Evolutionary conservation across 2,888 invertebrate species (phyloP).

Genomic region (Troides helena): DNA sequence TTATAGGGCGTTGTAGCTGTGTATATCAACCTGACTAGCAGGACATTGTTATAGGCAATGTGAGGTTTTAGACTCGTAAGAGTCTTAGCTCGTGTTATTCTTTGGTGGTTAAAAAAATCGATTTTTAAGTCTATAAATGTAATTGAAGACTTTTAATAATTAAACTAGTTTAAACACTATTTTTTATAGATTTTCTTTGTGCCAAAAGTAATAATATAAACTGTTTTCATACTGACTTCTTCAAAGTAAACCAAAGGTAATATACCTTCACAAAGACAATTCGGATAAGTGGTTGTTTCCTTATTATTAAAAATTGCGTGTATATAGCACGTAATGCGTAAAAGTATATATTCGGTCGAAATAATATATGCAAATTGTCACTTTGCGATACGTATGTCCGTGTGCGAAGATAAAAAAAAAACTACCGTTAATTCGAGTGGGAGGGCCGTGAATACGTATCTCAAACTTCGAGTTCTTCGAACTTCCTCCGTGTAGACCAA

Average conservation of each 20-base stretch:
- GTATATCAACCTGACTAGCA: too few species aligned
- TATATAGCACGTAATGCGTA: conserved; percentile 12
- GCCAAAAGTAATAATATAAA: neutral
- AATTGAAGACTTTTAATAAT: too few species aligned
- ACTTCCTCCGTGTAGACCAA: conserved; percentile 33
- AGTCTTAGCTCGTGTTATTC: too few species aligned
- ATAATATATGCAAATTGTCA: conserved; percentile 34
- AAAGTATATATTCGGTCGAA: conserved; percentile 24
- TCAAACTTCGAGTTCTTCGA: conserved; percentile 43
- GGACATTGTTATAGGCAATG: too few species aligned
- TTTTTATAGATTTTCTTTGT: too few species aligned
- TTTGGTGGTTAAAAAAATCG: too few species aligned
- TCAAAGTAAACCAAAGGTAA: conserved; percentile 43
- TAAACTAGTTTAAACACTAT: too few species aligned
- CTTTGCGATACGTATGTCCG: conserved; percentile 31
- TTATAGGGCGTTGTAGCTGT: too few species aligned
- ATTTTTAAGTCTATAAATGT: too few species aligned
- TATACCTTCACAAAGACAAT: conserved; percentile 48
- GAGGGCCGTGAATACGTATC: conserved; percentile 45
- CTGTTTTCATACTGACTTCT: neutral
- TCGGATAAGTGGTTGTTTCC: conserved; percentile 28
- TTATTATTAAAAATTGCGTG: conserved; percentile 27
- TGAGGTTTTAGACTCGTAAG: too few species aligned
- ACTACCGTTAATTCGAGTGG: conserved; percentile 47
- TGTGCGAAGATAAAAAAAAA: conserved; percentile 42